Evolutionary conservation across 1,140 invertebrate species (phyloP), one percentile per base, ranked within the genome.

Genomic region (Teleopsis dalmanni): DNA sequence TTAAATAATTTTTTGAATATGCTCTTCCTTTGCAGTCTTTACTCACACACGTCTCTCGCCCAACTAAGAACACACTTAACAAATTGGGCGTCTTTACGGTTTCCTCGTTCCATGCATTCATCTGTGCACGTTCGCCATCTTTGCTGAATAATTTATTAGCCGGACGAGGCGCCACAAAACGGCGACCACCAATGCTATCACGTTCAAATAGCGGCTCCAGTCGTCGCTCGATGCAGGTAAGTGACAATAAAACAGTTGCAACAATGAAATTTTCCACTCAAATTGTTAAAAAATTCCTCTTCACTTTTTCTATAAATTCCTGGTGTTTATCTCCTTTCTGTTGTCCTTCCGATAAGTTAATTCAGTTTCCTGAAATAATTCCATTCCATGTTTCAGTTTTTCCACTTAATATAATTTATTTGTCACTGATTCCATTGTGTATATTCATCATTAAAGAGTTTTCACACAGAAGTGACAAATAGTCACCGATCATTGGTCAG

Each of bases 11-110:
- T 18, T 2, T 38, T 36, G 3, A 33, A 21, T 6, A 33, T 55
- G 13, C 53, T 55, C n/a, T 59, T 51, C 58, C 51, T 60, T 76
- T 75, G 7, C 81, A 96, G 93, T 95, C 91, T 57, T 76, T 97
- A 57, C 77, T 98, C 54, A 93, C 92, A 27, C 91, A 94, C 76
- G 92, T 96, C 37, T 96, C 93, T 18, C 85, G 92, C 58, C 83
- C 88, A 54, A 96, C 93, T 43, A 98, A 98, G 76, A 86, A 84
- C 56, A 95, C 88, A 22, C 75, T 98, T 56, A 95, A 95, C 74
- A 90, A 92, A 63, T 76, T 97, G 57, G 94, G 94, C 37, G 92
- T 97, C 42, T 97, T 98, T 77, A 97, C 93, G 16, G 94, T 97
- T 35, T 96, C 92, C 33, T 95, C 92, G 38, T 95, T 98, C 77